Evolutionary conservation across 2,888 invertebrate genomes (phyloP).

Genomic region (Apomyelois bistriatella): DNA sequence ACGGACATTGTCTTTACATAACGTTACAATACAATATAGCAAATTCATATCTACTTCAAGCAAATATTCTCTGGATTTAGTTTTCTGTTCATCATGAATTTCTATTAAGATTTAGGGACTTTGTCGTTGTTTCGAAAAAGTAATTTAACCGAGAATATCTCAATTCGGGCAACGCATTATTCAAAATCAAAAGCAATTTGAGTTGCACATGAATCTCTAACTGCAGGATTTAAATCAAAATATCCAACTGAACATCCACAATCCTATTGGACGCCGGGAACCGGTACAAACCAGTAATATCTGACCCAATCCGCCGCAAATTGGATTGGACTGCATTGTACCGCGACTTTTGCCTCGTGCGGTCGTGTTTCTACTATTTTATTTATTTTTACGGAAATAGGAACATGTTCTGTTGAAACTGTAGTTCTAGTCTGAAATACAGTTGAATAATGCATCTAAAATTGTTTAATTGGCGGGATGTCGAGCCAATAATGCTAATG

Average conservation of each 20-base stretch:
- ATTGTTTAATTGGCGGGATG: too few species aligned
- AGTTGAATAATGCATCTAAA: too few species aligned
- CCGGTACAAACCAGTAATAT: constrained; percentile 46
- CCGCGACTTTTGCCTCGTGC: constrained; percentile 24
- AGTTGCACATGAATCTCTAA: neutral
- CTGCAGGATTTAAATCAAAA: constrained; percentile 16
- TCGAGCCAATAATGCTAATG: too few species aligned
- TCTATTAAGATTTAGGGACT: too few species aligned
- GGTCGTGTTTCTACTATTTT: constrained; percentile 10
- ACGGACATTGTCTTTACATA: too few species aligned
- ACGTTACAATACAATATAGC: too few species aligned
- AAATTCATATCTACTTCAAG: too few species aligned
- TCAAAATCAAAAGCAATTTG: constrained; percentile 1
- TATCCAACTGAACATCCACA: constrained; percentile 18
- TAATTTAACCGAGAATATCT: neutral
- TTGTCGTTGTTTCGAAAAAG: too few species aligned
- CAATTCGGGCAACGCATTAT: neutral
- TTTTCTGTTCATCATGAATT: too few species aligned
- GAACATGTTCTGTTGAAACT: neutral
- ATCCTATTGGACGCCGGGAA: constrained; percentile 15
- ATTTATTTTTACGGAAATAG: constrained; percentile 8
- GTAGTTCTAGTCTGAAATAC: neutral
- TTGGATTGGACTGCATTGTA: constrained; percentile 53
- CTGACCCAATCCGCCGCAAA: constrained; percentile 54
- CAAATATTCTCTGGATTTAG: too few species aligned